Evolutionary conservation across 2,888 invertebrate genomes (phyloP), one percentile per base, ranked within the genome.

Genomic region (Slavum lentiscoides): DNA sequence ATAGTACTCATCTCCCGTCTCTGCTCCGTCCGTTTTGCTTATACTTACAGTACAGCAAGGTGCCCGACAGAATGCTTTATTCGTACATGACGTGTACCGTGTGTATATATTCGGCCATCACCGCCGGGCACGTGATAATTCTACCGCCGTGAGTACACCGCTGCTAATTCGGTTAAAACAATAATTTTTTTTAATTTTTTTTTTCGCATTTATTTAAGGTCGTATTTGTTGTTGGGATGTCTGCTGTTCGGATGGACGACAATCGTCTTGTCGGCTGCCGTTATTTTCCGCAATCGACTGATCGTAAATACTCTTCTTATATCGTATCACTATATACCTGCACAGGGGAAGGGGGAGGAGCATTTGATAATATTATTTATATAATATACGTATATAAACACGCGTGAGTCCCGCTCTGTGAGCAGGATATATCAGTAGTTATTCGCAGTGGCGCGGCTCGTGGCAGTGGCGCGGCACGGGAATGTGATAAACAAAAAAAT

Each of bases 21-120:
- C 9, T 53, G 13, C 13, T 21, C 15, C 21, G 49, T 68, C 21
- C 30, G 30, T n/a, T 62, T 5, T 39, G 88, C 88, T 43, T 9
- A 9, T 43, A 6, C 43, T 49, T 49, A 81, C 90, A 96, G 96
- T 96, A 94, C 87, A 91, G 90, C 67, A 88, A 89, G 77, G 95
- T 95, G 85, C 90, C 92, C 82, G 96, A 97, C 88, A 89, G 91
- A 84, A 95, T 95, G 95, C 89, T 96, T 85, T 91, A 91, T 82
- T 90, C 94, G 23, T 96, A 96, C 86, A 94, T 95, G 88, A 88
- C 92, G 83, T 95, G 94, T 88, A 92, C 95, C 59, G 88, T 93
- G 74, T 87, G 92, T 83, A 90, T 95, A 84, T 92, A 93, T 85
- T 84, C 91, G 66, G 90, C 92, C 81, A 90, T 94, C 82, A 89